Evolutionary conservation across 2,113 vertebrate genomes (phyloP).

Genomic region (Danionella cerebrum): DNA sequence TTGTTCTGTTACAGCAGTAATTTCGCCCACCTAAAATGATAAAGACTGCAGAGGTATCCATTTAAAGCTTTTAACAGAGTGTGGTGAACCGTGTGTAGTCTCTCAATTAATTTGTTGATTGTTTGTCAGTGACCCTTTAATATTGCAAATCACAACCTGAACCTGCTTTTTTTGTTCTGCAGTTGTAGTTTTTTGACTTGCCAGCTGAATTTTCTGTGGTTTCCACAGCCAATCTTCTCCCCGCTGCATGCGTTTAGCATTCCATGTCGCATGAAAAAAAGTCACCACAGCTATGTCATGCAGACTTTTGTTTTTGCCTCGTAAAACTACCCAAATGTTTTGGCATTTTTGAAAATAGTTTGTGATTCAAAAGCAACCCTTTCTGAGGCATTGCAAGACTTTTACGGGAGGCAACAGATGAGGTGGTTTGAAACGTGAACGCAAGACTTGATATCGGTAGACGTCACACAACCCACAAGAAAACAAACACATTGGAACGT

Average conservation of each 20-base stretch:
- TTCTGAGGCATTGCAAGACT: neutral
- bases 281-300: constrained; percentile 33
- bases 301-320: constrained; percentile 23
- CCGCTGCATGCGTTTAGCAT: constrained; percentile 31
- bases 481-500: neutral
- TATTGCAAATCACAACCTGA: neutral
- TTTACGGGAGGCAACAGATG: neutral
- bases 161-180: neutral
- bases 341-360: constrained; percentile 19
- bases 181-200: neutral
- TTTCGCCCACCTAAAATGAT: neutral
- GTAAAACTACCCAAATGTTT: constrained; percentile 24
- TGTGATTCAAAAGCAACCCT: neutral
- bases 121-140: neutral
- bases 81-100: neutral
- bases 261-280: constrained; percentile 21
- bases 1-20: neutral
- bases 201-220: constrained; percentile 11
- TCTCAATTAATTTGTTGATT: neutral
- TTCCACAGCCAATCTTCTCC: constrained; percentile 1
- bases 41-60: neutral
- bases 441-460: neutral
- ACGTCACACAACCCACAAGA: constrained; percentile 7
- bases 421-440: neutral
- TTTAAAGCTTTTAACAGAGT: neutral